Evolutionary conservation across 2,888 invertebrate genomes (phyloP).

Genomic region (Stenoptilia bipunctidactyla): DNA sequence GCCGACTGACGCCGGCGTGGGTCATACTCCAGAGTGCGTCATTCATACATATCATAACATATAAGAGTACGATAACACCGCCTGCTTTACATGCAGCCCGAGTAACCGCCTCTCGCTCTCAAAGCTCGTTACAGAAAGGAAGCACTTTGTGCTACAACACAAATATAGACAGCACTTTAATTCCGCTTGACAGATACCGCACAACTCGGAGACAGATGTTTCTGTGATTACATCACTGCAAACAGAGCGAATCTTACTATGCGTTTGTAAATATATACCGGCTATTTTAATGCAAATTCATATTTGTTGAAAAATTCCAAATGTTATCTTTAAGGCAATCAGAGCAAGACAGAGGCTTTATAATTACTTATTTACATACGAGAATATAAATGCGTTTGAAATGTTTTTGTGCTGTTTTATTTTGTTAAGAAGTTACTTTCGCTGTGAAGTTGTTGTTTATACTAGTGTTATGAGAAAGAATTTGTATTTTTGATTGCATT

Average conservation of each 20-base stretch:
- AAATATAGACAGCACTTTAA: constrained; percentile 1
- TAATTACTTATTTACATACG: too few species aligned
- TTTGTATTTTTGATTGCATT: too few species aligned
- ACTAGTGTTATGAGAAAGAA: too few species aligned
- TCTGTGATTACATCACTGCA: constrained; percentile 4
- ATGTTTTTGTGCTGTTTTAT: too few species aligned
- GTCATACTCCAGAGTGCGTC: constrained; percentile 46
- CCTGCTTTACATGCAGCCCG: constrained; percentile 45
- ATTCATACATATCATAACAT: constrained; percentile 39
- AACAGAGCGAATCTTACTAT: constrained; percentile 9
- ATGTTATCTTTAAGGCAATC: too few species aligned
- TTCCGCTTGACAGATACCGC: background rate
- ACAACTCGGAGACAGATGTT: background rate
- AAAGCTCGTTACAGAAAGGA: constrained; percentile 3
- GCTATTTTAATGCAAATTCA: too few species aligned
- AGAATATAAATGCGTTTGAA: too few species aligned
- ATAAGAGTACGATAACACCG: constrained; percentile 30
- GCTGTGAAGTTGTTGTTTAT: too few species aligned
- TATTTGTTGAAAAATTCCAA: too few species aligned
- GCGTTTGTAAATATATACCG: background rate
- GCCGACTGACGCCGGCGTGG: constrained; percentile 23
- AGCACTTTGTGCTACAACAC: constrained; percentile 1
- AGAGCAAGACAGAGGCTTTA: too few species aligned
- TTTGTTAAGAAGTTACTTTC: too few species aligned
- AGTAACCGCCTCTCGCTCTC: constrained; percentile 19